These are phyloP conservation scores for Drosophila ficusphila DNA, from an alignment of 1,140 invertebrate genomes.

Conservation along the genomic window DNA sequence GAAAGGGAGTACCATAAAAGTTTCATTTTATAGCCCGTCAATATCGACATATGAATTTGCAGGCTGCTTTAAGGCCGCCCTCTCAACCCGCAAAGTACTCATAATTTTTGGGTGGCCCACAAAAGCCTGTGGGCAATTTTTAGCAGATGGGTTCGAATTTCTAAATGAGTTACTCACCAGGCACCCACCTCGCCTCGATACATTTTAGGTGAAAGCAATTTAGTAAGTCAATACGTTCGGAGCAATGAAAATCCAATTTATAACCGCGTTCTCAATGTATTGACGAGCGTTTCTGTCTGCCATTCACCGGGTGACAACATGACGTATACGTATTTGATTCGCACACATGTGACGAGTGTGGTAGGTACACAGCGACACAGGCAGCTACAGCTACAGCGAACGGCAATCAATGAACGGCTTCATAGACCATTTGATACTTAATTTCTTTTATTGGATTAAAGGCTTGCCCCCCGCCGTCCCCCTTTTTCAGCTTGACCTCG, in stretches of 20 bases:
- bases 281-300: conserved; percentile 27
- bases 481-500: conserved; percentile 41
- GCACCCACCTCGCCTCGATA: neutral
- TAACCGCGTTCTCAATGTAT: conserved; percentile 22
- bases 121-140: neutral
- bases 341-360: conserved; percentile 26
- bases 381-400: neutral
- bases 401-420: conserved; percentile 61
- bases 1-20: conserved; percentile 55
- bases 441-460: conserved; percentile 81
- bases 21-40: conserved; percentile 69
- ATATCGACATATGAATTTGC: conserved; percentile 63
- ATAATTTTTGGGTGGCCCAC: conserved; percentile 28
- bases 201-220: conserved; percentile 31
- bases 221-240: conserved; percentile 34
- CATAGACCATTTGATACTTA: conserved; percentile 70
- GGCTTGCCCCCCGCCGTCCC: conserved; percentile 15
- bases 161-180: conserved; percentile 5
- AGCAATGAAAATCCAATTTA: conserved; percentile 45
- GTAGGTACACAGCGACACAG: conserved; percentile 3
- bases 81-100: conserved; percentile 31
- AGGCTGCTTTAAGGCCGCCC: conserved; percentile 6
- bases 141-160: conserved; percentile 21
- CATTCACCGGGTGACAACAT: conserved; percentile 39
- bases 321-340: conserved; percentile 49